Conservation (phyloP, 2,888 invertebrate genomes). For the Caenorhabditis plicata region DNA sequence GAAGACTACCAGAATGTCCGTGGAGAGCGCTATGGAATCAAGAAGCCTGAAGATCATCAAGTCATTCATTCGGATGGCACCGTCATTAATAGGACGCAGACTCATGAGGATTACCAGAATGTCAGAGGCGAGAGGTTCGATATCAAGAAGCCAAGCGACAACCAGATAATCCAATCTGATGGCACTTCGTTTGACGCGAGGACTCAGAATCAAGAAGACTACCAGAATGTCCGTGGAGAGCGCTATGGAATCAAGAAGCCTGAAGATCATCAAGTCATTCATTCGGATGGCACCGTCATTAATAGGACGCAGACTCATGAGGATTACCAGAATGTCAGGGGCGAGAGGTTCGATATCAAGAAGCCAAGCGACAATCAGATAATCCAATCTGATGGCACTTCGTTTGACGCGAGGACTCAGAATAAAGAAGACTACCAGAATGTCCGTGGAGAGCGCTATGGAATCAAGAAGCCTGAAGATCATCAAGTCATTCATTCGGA, state of each 20-base stretch:
- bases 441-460: slow-evolving; percentile 1
- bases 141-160: neutral
- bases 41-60: neutral
- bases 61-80: neutral
- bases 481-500: neutral
- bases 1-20: slow-evolving; percentile 1
- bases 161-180: neutral
- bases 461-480: neutral
- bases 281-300: neutral
- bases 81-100: neutral
- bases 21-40: neutral
- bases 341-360: neutral
- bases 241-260: neutral
- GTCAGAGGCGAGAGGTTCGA: neutral
- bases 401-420: neutral
- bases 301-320: slow-evolving; percentile 1
- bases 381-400: neutral
- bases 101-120: slow-evolving; percentile 2
- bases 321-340: neutral
- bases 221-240: neutral
- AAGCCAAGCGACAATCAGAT: neutral
- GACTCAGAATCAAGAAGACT: slow-evolving; percentile 3
- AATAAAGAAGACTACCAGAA: slow-evolving; percentile 1
- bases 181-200: neutral
- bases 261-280: neutral